Conservation (phyloP, 2,113 vertebrate species). For the chimpanzee (Pan troglodytes) region NHGRI_mPanTro3-v2.1_pri NC_072404.2:142058001-142058500, state of each 20-base stretch:
- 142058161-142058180: slow-evolving; percentile 17
- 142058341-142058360: background rate
- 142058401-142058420: background rate
- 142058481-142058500: slow-evolving; percentile 67
- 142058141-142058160: background rate
- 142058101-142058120: background rate
- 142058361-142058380: background rate
- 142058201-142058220: background rate
- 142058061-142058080: background rate
- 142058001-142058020: rapidly evolving
- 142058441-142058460: slow-evolving; percentile 26
- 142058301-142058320: background rate
- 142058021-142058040: background rate
- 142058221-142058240: background rate
- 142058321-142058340: background rate
- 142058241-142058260: background rate
- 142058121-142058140: background rate
- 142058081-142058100: background rate
- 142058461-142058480: slow-evolving; percentile 15
- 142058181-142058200: background rate
- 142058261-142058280: background rate
- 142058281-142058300: background rate
- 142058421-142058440: slow-evolving; percentile 36
- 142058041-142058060: background rate
- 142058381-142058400: background rate